A percentile compares a stretch with the other conserved stretches of the same genome.
Evolutionary conservation across 2,113 vertebrate species (phyloP).

Genomic region (Caracal caracal): DNA sequence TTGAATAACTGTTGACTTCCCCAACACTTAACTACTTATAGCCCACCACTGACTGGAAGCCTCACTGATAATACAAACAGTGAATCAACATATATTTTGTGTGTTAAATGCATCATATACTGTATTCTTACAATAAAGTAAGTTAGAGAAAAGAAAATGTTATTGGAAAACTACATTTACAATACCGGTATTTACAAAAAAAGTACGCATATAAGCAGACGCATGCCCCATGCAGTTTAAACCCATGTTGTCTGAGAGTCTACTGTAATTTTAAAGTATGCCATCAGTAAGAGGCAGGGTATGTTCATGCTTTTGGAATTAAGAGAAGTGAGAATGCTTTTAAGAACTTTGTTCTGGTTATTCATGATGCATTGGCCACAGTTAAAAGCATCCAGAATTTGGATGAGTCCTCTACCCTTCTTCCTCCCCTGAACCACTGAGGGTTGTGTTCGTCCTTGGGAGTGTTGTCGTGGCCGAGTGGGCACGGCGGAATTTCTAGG

Average conservation of each 20-base stretch:
- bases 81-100: background rate
- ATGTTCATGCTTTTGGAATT: background rate
- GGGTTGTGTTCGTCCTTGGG: background rate
- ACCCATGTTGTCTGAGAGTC: background rate
- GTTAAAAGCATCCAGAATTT: background rate
- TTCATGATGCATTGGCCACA: background rate
- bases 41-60: background rate
- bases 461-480: accelerated
- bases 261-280: background rate
- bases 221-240: background rate
- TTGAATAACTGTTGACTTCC: background rate
- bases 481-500: accelerated
- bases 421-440: background rate
- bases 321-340: background rate
- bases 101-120: background rate
- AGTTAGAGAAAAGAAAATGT: background rate
- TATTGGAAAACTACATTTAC: background rate
- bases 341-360: background rate
- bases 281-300: background rate
- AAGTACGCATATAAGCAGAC: background rate
- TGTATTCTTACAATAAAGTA: background rate
- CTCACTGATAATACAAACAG: background rate
- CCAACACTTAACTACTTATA: background rate
- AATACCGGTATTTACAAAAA: background rate
- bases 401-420: background rate